Evolutionary conservation across 2,797 vertebrate genomes (phyloP).

Genomic region (Sebastes kiyomatsui): DNA sequence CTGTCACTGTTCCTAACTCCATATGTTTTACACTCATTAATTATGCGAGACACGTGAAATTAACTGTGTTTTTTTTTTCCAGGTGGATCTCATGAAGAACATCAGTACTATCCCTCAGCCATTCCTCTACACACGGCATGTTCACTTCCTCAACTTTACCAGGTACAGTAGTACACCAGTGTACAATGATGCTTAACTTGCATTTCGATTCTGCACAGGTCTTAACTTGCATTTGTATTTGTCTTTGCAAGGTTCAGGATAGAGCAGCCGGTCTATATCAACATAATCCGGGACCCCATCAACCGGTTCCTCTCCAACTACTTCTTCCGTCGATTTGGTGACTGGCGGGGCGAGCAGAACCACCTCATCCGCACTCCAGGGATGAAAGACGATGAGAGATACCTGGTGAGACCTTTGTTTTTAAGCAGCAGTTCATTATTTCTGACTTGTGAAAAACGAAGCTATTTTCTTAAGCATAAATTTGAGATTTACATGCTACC

Average conservation of each 20-base stretch:
- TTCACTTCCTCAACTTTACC: conserved; percentile 99
- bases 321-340: conserved; percentile 98
- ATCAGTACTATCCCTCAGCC: conserved; percentile 95
- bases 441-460: background rate
- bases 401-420: conserved; percentile 87
- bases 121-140: conserved; percentile 97
- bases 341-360: conserved; percentile 98
- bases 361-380: conserved; percentile 97
- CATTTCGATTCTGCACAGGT: background rate
- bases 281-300: conserved; percentile 97
- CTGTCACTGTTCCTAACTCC: background rate
- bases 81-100: conserved; percentile 98
- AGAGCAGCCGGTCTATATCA: conserved; percentile 97
- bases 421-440: background rate
- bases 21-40: background rate
- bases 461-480: background rate
- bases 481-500: background rate
- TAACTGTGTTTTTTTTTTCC: conserved; percentile 33
- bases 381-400: conserved; percentile 99
- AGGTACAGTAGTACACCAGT: conserved; percentile 78
- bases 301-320: conserved; percentile 98
- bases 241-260: conserved; percentile 89
- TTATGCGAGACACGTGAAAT: background rate
- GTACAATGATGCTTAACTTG: background rate
- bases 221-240: conserved; percentile 21